Base-by-base conservation (phyloP, 1,140 invertebrate species). In the Chrysomallon squamiferum region DNA sequence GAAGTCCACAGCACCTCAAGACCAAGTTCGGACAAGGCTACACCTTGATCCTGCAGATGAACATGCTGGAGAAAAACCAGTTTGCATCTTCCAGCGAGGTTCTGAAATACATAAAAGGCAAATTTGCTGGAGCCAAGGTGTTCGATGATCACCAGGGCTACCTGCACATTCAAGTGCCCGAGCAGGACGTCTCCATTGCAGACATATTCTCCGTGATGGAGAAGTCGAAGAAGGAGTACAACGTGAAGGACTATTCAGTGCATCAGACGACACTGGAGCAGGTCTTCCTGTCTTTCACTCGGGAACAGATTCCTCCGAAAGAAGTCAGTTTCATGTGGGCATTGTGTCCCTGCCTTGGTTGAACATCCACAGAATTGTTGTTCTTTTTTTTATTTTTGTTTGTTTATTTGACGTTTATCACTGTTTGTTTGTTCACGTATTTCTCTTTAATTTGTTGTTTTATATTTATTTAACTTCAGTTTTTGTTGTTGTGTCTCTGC, bases 221-320 rank as follows among this genome's bases (percentile, higher is more conserved):
- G 58, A 27, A 47, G 18, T 62, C 70, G 65, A 86, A 87, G 60
- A 82, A 89, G 54, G 80, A 84, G 35, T 84, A 89, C 63, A 82
- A 88, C 63, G 88, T 92, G 33, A 88, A 89, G 27, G 91, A 92
- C 83, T 93, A 90, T 82, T 91, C 91, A 2, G 81, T 93, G 35
- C 91, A 90, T 69, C 91, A 92, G 79, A 92, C 90, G 13, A 92
- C 91, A 9, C 84, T 93, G 54, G 92, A 93, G 76, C 91, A 92
- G 87, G 91, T 92, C 11, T 87, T 87, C 68, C 72, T 87, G 9
- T 81, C 80, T 58, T 87, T 87, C 72, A 85, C 86, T 5, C 67
- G 77, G 59, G 68, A 61, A 88, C 91, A 79, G 64, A 50, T 66
- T 15, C 41, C 57, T 4, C 76, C 76, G 11, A 64, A 59, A 35